Conservation (phyloP, 2,797 vertebrate species). For the Aplochiton taeniatus region DNA sequence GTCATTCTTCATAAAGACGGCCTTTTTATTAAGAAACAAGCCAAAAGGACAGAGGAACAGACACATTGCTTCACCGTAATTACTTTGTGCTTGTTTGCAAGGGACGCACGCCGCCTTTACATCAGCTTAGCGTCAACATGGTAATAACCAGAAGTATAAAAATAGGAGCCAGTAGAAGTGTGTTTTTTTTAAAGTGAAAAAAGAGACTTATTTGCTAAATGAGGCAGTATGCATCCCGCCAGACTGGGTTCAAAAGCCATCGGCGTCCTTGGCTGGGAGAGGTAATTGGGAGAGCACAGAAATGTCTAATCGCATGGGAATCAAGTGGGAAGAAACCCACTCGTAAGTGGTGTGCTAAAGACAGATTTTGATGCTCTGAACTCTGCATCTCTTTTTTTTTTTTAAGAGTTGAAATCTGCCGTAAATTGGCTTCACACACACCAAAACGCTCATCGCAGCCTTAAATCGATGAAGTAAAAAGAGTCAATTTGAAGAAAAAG, state of each 20-base stretch:
- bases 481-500: no score
- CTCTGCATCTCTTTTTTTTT: no score
- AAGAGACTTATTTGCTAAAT: slow-evolving; percentile 19
- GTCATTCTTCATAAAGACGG: no score
- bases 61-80: slow-evolving; percentile 15
- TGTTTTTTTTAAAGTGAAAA: slow-evolving; percentile 4
- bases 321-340: not conserved
- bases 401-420: no score
- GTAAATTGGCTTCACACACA: no score
- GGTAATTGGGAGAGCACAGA: not conserved
- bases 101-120: not conserved
- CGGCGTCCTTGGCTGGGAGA: not conserved
- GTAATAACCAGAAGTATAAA: slow-evolving; percentile 10
- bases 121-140: slow-evolving; percentile 17
- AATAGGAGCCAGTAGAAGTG: slow-evolving; percentile 21
- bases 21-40: no score
- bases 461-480: no score
- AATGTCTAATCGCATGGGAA: not conserved
- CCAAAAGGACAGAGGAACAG: no score
- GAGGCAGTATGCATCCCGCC: not conserved
- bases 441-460: no score
- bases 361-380: not conserved
- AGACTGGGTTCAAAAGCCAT: not conserved
- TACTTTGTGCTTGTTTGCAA: slow-evolving; percentile 15
- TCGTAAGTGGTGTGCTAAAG: slow-evolving; percentile 6